phyloP scores from a whole-genome alignment of 2,113 vertebrate species.

The Chloropsis cyanopogon region DNA sequence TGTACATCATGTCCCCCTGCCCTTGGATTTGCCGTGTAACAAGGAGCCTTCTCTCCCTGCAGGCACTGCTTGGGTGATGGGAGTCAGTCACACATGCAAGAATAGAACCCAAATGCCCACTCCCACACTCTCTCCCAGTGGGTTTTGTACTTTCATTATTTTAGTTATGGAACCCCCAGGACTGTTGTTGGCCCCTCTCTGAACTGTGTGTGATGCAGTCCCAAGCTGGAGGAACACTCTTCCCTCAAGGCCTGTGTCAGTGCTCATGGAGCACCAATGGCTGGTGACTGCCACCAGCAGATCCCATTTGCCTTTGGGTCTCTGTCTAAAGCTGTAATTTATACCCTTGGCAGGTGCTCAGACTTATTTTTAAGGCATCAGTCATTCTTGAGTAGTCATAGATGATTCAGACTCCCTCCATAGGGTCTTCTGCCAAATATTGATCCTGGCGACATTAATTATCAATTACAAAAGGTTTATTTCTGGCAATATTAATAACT shows the following conservation, averaged over 20 bases:
- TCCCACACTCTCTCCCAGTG: background rate
- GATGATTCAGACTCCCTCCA: conserved; percentile 66
- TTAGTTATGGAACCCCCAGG: background rate
- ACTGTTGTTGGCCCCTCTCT: background rate
- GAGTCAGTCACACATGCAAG: background rate
- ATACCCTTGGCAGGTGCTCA: conserved; percentile 59
- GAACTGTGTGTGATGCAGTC: background rate
- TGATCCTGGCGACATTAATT: conserved; percentile 77
- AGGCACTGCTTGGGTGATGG: background rate
- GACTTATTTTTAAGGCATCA: conserved; percentile 61
- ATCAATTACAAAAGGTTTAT: conserved; percentile 78
- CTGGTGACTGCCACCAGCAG: background rate
- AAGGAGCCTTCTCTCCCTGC: background rate
- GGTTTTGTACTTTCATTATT: background rate
- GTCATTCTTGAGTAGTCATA: conserved; percentile 62
- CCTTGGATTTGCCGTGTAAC: background rate
- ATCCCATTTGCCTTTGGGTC: background rate
- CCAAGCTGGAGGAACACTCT: background rate
- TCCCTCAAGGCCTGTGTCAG: background rate
- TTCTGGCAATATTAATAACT: conserved; percentile 63
- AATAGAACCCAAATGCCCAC: background rate
- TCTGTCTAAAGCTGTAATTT: conserved; percentile 57
- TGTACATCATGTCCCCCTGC: background rate
- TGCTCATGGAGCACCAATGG: background rate
- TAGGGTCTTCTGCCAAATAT: conserved; percentile 71